phyloP scores from a whole-genome alignment of 2,113 vertebrate species.

The Capricornis sumatraensis region DNA sequence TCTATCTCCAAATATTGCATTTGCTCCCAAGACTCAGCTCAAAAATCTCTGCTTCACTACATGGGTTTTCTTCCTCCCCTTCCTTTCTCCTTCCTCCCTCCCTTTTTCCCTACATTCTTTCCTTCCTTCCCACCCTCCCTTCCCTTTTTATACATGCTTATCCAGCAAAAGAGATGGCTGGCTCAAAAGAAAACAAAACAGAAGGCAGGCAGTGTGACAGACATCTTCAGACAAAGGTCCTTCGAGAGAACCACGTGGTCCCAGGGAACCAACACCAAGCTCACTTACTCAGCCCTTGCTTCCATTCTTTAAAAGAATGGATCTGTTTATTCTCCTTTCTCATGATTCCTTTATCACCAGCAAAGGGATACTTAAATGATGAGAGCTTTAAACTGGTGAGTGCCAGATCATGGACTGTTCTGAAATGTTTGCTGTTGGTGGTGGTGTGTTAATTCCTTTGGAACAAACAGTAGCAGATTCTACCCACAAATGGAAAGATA shows the following conservation, averaged over 20 bases:
- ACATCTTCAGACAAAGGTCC: not conserved
- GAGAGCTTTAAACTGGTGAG: not conserved
- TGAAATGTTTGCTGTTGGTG: not conserved
- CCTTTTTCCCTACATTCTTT: not conserved
- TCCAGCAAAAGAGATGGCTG: not conserved
- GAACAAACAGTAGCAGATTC: constrained; percentile 31
- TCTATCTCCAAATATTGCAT: not conserved
- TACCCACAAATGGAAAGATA: not conserved
- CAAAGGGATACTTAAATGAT: not conserved
- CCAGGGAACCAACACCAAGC: not conserved
- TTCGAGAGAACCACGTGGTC: not conserved
- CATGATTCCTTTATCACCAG: not conserved
- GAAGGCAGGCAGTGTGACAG: not conserved
- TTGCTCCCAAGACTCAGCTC: not conserved
- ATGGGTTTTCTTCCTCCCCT: not conserved
- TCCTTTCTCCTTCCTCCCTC: not conserved
- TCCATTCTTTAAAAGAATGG: not conserved
- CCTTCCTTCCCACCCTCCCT: not conserved
- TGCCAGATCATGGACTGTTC: not conserved
- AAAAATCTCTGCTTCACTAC: not conserved
- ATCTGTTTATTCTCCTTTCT: not conserved
- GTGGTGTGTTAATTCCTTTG: not conserved
- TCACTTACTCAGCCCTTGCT: not conserved
- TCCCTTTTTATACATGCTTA: not conserved
- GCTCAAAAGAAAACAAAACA: not conserved